Conservation (phyloP, 1,140 invertebrate genomes). For the Drosophila subobscura region DNA sequence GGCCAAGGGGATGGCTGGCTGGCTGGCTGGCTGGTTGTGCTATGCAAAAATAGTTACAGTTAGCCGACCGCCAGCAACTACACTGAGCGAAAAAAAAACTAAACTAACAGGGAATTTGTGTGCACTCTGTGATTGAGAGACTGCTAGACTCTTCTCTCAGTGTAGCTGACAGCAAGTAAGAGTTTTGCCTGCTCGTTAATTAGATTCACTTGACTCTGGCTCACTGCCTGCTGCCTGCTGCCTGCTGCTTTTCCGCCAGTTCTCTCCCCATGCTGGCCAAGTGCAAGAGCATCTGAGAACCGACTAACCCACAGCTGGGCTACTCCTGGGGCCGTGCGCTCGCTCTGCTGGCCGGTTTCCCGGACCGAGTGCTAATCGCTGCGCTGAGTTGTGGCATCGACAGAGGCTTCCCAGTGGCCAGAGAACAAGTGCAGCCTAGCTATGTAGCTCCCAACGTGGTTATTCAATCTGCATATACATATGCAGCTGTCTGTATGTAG, state of each 20-base stretch:
- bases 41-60: slow-evolving; percentile 53
- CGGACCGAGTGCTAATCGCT: slow-evolving; percentile 49
- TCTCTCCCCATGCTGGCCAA: no score
- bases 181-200: no score
- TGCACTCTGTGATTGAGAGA: no score
- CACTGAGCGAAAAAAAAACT: no score
- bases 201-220: no score
- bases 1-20: slow-evolving; percentile 9
- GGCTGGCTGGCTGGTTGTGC: neutral
- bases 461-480: slow-evolving; percentile 72
- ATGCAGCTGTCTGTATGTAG: neutral
- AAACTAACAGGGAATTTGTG: no score
- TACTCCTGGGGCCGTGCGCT: slow-evolving; percentile 5
- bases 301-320: slow-evolving; percentile 25
- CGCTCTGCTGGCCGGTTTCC: slow-evolving; percentile 49
- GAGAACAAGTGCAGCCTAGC: slow-evolving; percentile 67
- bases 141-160: no score
- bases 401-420: slow-evolving; percentile 16
- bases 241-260: no score
- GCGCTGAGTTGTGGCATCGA: slow-evolving; percentile 19
- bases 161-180: neutral
- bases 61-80: slow-evolving; percentile 20
- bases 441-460: slow-evolving; percentile 62
- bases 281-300: slow-evolving; percentile 32
- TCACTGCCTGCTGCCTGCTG: no score